Conservation (phyloP, 2,797 vertebrate genomes). For the Chiloscyllium punctatum region DNA sequence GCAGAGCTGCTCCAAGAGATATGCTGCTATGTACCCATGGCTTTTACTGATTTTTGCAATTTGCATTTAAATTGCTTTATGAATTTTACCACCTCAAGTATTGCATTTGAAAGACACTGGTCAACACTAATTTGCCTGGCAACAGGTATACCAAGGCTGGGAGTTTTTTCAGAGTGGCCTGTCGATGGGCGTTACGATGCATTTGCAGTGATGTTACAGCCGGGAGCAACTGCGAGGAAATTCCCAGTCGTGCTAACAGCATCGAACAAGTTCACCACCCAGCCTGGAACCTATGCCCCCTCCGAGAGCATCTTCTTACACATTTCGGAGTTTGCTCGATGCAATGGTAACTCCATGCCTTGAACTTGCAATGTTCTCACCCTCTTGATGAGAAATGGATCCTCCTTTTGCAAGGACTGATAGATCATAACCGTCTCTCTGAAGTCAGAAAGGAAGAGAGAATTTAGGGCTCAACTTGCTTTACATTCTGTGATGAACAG, state of each 20-base stretch:
- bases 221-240: constrained; percentile 21
- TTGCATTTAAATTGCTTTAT: background rate
- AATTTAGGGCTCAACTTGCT: background rate
- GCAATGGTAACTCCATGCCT: constrained; percentile 47
- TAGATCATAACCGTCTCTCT: constrained; percentile 51
- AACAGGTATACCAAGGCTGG: background rate
- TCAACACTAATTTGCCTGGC: background rate
- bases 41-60: background rate
- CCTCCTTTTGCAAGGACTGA: constrained; percentile 40
- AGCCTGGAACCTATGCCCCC: background rate
- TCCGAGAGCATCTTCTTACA: constrained; percentile 48
- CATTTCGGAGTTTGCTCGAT: constrained; percentile 49
- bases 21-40: too few relatives aligned
- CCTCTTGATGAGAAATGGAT: constrained; percentile 39
- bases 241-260: constrained; percentile 27
- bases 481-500: background rate
- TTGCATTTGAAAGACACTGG: background rate
- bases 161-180: background rate
- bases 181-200: too few relatives aligned
- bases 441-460: background rate
- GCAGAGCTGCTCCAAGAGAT: too few relatives aligned
- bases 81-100: background rate
- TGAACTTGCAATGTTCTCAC: constrained; percentile 38
- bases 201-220: background rate
- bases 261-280: background rate